Evolutionary conservation across 2,888 invertebrate species (phyloP).

Genomic region (Neoscelio sp.): DNA sequence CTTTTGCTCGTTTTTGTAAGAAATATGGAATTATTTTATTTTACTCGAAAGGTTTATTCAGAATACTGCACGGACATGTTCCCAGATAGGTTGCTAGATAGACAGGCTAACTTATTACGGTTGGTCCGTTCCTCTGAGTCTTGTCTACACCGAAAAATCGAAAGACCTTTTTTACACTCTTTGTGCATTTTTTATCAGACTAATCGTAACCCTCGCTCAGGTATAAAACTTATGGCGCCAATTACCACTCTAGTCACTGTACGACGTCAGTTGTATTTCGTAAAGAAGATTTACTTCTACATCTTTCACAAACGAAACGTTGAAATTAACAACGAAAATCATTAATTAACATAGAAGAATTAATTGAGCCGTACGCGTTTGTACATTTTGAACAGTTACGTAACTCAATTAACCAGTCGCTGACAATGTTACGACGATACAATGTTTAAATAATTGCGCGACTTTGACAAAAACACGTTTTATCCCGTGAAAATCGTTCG

Average conservation of each 20-base stretch:
- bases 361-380: too few species aligned
- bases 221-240: slow-evolving; percentile 49
- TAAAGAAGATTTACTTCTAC: background rate
- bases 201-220: slow-evolving; percentile 46
- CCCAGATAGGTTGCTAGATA: slow-evolving; percentile 68
- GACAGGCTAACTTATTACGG: slow-evolving; percentile 69
- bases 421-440: background rate
- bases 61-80: slow-evolving; percentile 65
- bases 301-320: slow-evolving; percentile 2
- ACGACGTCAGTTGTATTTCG: background rate
- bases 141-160: slow-evolving; percentile 64
- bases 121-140: slow-evolving; percentile 62
- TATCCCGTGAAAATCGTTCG: slow-evolving; percentile 28
- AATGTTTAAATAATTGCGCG: slow-evolving; percentile 1
- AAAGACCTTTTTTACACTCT: slow-evolving; percentile 55
- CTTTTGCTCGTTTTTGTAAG: slow-evolving; percentile 43
- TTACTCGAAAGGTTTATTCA: slow-evolving; percentile 62
- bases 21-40: slow-evolving; percentile 59
- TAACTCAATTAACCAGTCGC: background rate
- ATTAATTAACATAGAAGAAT: too few species aligned
- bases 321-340: too few species aligned
- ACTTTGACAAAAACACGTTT: slow-evolving; percentile 10
- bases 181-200: slow-evolving; percentile 56
- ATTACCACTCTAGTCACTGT: slow-evolving; percentile 27
- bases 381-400: too few species aligned